These are phyloP conservation scores for Andrena praecox DNA, from an alignment of 2,888 invertebrate species.

Conservation along the genomic window DNA sequence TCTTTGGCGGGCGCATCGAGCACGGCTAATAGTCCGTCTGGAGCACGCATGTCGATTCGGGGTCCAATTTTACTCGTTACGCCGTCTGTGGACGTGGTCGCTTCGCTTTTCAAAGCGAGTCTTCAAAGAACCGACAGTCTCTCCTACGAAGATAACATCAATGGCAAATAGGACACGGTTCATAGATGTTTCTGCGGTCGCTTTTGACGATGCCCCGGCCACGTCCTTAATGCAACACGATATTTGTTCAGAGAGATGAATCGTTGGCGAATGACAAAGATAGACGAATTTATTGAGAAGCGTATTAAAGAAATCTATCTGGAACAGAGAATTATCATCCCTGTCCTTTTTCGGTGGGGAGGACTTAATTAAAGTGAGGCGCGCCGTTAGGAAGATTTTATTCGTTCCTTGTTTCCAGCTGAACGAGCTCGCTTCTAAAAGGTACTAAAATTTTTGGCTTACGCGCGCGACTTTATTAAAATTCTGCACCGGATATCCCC, in stretches of 20 bases:
- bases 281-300: not conserved
- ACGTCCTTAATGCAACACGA: slow-evolving; percentile 46
- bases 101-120: slow-evolving; percentile 55
- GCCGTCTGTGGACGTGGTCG: slow-evolving; percentile 50
- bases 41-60: slow-evolving; percentile 49
- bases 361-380: slow-evolving; percentile 41
- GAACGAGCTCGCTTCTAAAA: slow-evolving; percentile 34
- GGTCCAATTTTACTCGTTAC: slow-evolving; percentile 69
- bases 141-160: slow-evolving; percentile 63
- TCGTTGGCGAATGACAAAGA: not conserved
- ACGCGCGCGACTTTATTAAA: slow-evolving; percentile 53
- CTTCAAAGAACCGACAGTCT: slow-evolving; percentile 58
- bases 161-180: slow-evolving; percentile 50
- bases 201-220: slow-evolving; percentile 22
- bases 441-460: slow-evolving; percentile 49
- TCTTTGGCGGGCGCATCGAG: slow-evolving; percentile 11
- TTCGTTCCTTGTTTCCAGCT: slow-evolving; percentile 44
- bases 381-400: slow-evolving; percentile 48
- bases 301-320: slow-evolving; percentile 22
- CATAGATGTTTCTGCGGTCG: slow-evolving; percentile 25
- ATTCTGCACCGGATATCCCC: slow-evolving; percentile 39
- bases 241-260: slow-evolving; percentile 5
- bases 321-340: not conserved
- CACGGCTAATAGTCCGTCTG: slow-evolving; percentile 56
- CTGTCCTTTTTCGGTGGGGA: not conserved